A percentile compares a stretch with the other conserved stretches of the same genome.
Conservation (phyloP, 2,888 invertebrate genomes). For the Orchestes rusci region DNA sequence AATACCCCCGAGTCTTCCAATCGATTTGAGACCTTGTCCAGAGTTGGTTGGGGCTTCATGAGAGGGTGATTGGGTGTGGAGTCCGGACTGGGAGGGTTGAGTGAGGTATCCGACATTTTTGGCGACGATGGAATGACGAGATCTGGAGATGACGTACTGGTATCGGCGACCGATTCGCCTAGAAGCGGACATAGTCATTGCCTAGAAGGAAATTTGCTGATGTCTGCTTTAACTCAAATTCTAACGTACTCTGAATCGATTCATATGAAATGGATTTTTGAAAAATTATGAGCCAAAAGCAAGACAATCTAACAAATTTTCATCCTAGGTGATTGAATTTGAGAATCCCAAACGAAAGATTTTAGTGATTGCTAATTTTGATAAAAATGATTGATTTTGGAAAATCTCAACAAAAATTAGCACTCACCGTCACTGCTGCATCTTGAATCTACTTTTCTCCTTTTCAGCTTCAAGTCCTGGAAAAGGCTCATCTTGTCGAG, state of each 20-base stretch:
- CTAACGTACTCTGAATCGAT: no score
- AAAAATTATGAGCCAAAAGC: no score
- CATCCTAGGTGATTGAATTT: no score
- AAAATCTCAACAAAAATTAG: no score
- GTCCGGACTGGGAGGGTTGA: slow-evolving; percentile 54
- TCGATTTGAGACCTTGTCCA: slow-evolving; percentile 45
- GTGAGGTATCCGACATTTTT: slow-evolving; percentile 59
- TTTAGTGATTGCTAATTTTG: no score
- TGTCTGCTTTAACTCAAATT: slow-evolving; percentile 22
- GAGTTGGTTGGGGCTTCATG: slow-evolving; percentile 44
- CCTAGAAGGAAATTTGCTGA: slow-evolving; percentile 38
- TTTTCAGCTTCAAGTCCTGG: slow-evolving; percentile 96
- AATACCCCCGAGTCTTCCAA: slow-evolving; percentile 50
- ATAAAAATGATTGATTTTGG: no score
- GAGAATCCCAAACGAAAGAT: no score
- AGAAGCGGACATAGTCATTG: slow-evolving; percentile 46
- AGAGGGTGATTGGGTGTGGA: slow-evolving; percentile 47
- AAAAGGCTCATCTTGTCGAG: slow-evolving; percentile 98
- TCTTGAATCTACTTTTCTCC: slow-evolving; percentile 95
- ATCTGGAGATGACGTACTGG: slow-evolving; percentile 88
- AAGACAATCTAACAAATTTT: no score
- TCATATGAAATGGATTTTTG: no score
- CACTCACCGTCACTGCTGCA: slow-evolving; percentile 91
- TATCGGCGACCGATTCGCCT: slow-evolving; percentile 90
- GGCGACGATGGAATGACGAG: slow-evolving; percentile 77